Conservation (phyloP, 2,888 invertebrate genomes). For the Onthophagus sagittarius region DNA sequence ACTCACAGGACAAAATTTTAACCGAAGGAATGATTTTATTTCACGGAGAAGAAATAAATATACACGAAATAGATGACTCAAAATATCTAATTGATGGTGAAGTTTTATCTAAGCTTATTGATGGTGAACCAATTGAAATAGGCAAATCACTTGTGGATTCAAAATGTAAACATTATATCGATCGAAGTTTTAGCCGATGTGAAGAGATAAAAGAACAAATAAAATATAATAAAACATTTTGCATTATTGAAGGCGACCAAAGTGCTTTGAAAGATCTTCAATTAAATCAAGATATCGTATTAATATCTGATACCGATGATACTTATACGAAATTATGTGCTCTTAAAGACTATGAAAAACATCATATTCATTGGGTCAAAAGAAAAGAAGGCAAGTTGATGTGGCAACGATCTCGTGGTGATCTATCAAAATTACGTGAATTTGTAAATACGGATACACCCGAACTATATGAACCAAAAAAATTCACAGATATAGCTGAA, state of each 20-base stretch:
- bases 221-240: not conserved
- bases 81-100: constrained; percentile 3
- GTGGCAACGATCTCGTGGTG: constrained; percentile 13
- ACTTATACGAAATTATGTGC: not conserved
- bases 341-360: not conserved
- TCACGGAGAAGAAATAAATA: not conserved
- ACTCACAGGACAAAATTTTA: not conserved
- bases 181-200: not conserved
- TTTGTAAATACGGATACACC: too few relatives aligned
- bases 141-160: constrained; percentile 1
- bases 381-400: constrained; percentile 1
- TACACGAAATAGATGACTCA: not conserved
- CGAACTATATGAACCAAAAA: not conserved
- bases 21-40: not conserved
- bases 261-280: not conserved
- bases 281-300: not conserved
- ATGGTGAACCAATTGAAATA: not conserved
- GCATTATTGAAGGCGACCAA: not conserved
- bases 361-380: constrained; percentile 11
- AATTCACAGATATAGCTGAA: not conserved
- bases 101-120: constrained; percentile 6
- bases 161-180: not conserved
- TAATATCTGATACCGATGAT: constrained; percentile 1
- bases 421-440: not conserved
- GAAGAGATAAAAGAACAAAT: constrained; percentile 1